phyloP scores from a whole-genome alignment of 1,140 invertebrate species.

The Plodia interpunctella region DNA sequence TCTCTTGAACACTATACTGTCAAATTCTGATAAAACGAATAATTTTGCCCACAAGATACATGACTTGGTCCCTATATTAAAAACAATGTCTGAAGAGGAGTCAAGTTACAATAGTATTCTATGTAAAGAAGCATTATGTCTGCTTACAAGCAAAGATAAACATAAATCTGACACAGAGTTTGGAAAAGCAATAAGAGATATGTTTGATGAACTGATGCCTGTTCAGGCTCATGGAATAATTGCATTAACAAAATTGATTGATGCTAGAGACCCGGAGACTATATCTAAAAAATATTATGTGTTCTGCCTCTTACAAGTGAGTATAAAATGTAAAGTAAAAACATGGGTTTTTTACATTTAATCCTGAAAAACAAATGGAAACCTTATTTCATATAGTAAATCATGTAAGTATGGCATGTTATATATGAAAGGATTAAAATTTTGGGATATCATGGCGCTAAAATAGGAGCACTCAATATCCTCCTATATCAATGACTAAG shows the following conservation, averaged over 20 bases:
- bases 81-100: constrained; percentile 37
- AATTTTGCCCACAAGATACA: constrained; percentile 38
- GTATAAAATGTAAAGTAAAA: constrained; percentile 13
- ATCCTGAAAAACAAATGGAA: too few relatives aligned
- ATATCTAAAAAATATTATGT: constrained; percentile 82
- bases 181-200: constrained; percentile 81
- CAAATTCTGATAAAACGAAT: constrained; percentile 37
- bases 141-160: constrained; percentile 36
- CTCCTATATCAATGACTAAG: too few relatives aligned
- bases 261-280: constrained; percentile 80
- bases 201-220: constrained; percentile 86
- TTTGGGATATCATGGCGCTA: too few relatives aligned
- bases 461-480: too few relatives aligned
- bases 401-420: too few relatives aligned
- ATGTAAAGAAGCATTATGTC: constrained; percentile 51
- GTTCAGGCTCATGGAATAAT: constrained; percentile 88
- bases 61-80: constrained; percentile 42
- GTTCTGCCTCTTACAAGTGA: constrained; percentile 84
- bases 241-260: constrained; percentile 83
- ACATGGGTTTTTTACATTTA: too few relatives aligned
- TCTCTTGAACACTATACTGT: constrained; percentile 65
- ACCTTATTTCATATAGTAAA: too few relatives aligned
- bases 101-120: constrained; percentile 41
- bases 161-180: constrained; percentile 69
- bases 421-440: too few relatives aligned